Evolutionary conservation across 2,888 invertebrate genomes (phyloP).

Genomic region (Tipula helvola): DNA sequence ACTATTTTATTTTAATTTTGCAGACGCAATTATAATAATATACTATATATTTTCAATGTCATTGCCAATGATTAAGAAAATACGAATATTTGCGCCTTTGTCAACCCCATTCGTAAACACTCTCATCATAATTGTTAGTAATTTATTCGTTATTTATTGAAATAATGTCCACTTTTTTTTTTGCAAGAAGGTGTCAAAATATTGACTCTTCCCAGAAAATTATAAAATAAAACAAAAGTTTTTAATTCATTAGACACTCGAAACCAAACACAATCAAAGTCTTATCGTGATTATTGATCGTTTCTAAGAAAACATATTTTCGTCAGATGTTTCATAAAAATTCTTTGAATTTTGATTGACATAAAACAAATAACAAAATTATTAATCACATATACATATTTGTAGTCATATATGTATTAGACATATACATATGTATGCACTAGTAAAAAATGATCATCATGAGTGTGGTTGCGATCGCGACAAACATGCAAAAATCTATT

Average conservation of each 20-base stretch:
- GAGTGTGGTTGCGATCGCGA: not conserved
- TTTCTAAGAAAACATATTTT: not conserved
- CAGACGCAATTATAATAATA: not conserved
- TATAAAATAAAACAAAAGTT: not conserved
- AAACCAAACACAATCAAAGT: not conserved
- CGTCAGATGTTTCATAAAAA: not conserved
- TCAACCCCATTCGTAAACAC: not conserved
- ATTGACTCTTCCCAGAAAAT: not conserved
- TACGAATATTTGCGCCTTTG: not conserved
- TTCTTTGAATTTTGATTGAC: not conserved
- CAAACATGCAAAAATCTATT: not conserved
- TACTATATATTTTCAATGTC: not conserved
- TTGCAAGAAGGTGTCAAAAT: not conserved
- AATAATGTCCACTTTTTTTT: not conserved
- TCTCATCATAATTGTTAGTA: not conserved
- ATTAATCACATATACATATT: not conserved
- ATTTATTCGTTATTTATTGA: not conserved
- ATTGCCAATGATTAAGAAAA: not conserved
- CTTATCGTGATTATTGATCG: not conserved
- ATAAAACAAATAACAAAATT: not conserved
- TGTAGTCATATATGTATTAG: not conserved
- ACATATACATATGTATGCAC: not conserved
- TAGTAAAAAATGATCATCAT: not conserved
- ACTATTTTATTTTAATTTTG: not conserved
- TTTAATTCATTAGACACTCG: not conserved